These are phyloP conservation scores for Passer montanus DNA, from an alignment of 2,113 vertebrate genomes.

Conservation along the genomic window DNA sequence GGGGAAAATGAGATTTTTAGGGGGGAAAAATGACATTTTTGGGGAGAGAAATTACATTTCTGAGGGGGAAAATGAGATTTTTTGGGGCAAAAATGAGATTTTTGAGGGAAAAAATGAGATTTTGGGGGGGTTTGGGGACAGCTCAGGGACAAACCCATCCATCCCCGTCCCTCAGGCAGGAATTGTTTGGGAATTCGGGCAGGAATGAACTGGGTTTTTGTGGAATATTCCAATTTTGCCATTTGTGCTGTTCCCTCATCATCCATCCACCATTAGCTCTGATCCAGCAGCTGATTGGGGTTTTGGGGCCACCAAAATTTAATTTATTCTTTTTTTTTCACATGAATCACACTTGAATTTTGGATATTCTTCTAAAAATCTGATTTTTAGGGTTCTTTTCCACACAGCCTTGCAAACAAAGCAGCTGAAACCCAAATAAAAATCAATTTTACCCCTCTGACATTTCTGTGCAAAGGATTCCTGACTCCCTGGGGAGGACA, in stretches of 20 bases:
- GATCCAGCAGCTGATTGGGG: not conserved
- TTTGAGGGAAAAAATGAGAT: too few relatives aligned
- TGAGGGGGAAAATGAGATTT: too few relatives aligned
- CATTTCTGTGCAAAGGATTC: slow-evolving; percentile 51
- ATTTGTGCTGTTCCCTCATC: not conserved
- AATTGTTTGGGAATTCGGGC: not conserved
- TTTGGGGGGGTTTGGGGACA: not conserved
- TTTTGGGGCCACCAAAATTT: not conserved
- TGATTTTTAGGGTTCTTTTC: not conserved
- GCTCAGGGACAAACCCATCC: not conserved
- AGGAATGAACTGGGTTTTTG: not conserved
- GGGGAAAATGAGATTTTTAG: too few relatives aligned
- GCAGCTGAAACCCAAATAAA: not conserved
- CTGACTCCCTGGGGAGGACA: slow-evolving; percentile 12
- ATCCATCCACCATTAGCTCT: not conserved
- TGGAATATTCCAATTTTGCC: not conserved
- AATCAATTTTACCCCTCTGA: slow-evolving; percentile 26
- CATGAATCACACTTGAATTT: accelerated
- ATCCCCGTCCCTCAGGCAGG: not conserved
- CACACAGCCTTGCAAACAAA: slow-evolving; percentile 39
- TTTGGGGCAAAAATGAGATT: too few relatives aligned
- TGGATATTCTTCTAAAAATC: not conserved
- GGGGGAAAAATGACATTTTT: too few relatives aligned
- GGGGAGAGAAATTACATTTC: too few relatives aligned
- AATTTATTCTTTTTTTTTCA: not conserved